These are phyloP conservation scores for Euglossa dilemma DNA, from an alignment of 1,140 invertebrate species.

Conservation along the genomic window DNA sequence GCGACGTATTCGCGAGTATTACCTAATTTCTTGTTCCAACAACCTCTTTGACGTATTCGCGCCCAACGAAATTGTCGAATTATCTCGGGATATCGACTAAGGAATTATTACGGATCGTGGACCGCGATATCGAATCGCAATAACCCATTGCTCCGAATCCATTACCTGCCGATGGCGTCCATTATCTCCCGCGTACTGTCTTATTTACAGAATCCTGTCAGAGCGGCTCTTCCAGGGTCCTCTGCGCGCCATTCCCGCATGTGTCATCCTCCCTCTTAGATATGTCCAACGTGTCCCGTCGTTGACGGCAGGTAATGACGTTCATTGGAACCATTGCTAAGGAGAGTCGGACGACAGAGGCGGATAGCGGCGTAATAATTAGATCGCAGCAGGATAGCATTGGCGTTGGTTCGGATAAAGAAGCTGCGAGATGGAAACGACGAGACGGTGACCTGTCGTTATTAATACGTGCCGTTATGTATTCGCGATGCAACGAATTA, in stretches of 20 bases:
- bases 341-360: constrained; percentile 46
- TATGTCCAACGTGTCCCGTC: constrained; percentile 47
- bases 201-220: constrained; percentile 61
- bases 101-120: constrained; percentile 2
- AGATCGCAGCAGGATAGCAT: neutral
- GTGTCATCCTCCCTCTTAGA: constrained; percentile 52
- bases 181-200: constrained; percentile 44
- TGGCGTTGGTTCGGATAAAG: neutral
- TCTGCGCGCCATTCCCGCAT: constrained; percentile 17
- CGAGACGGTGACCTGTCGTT: too few relatives aligned
- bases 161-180: constrained; percentile 36
- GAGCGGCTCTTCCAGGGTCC: constrained; percentile 23
- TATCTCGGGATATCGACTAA: neutral
- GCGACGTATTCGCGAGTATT: too few relatives aligned
- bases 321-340: constrained; percentile 34
- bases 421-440: neutral
- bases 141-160: constrained; percentile 9
- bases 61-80: too few relatives aligned
- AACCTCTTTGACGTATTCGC: too few relatives aligned
- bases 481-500: too few relatives aligned
- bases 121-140: neutral
- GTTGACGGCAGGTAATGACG: constrained; percentile 59
- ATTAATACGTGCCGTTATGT: too few relatives aligned
- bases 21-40: too few relatives aligned
- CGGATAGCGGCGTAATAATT: constrained; percentile 45